These are phyloP conservation scores for Gallinago media DNA, from an alignment of 2,113 vertebrate genomes.

Conservation along the genomic window DNA sequence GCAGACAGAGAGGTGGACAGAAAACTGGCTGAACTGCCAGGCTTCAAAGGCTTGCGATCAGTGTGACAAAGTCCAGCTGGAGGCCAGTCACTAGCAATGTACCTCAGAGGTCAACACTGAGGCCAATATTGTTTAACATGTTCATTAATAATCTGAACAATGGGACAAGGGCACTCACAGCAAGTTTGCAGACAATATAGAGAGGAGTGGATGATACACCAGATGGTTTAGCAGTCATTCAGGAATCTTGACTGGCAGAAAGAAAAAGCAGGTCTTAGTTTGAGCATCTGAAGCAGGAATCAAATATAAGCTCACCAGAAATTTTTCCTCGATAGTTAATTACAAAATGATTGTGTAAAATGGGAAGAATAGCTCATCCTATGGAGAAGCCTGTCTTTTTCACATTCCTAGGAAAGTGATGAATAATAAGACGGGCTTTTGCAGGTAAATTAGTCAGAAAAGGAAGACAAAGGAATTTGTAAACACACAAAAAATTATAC, in stretches of 20 bases:
- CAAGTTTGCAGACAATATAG: background rate
- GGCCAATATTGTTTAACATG: background rate
- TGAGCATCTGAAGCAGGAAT: background rate
- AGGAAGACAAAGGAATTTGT: background rate
- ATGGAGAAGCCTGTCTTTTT: background rate
- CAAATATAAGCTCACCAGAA: background rate
- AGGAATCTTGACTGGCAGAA: background rate
- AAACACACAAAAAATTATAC: background rate
- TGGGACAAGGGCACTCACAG: background rate
- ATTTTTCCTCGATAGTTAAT: background rate
- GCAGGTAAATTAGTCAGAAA: background rate
- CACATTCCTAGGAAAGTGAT: background rate
- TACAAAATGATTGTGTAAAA: background rate
- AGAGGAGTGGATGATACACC: background rate
- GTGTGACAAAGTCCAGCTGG: background rate
- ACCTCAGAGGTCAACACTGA: background rate
- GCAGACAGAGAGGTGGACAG: background rate
- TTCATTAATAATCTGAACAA: background rate
- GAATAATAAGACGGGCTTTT: background rate
- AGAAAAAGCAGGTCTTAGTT: background rate
- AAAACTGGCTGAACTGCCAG: background rate
- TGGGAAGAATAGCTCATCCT: background rate
- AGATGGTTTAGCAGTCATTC: background rate
- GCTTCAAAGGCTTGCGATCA: background rate
- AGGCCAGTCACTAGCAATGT: accelerated